Evolutionary conservation across 2,888 invertebrate genomes (phyloP).

Genomic region (Caenorhabditis sp.): DNA sequence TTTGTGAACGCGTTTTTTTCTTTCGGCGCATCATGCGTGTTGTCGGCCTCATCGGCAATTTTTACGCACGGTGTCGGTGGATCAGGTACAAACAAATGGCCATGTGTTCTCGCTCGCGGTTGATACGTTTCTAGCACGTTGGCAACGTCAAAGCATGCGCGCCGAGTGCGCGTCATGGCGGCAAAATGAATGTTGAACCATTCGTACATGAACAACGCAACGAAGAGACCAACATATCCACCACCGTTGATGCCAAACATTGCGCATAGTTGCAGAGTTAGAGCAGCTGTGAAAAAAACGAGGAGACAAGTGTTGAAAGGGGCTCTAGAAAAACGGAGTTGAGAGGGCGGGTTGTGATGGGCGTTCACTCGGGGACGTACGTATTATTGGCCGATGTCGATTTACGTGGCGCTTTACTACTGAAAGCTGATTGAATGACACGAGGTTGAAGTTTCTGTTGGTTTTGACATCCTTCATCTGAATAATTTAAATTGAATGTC

Average conservation of each 20-base stretch:
- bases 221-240: constrained; percentile 16
- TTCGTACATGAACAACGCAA: constrained; percentile 38
- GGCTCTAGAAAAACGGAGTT: constrained; percentile 23
- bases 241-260: constrained; percentile 12
- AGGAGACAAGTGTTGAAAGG: constrained; percentile 35
- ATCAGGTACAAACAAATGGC: constrained; percentile 57
- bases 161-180: constrained; percentile 49
- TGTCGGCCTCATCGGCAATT: constrained; percentile 27
- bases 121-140: constrained; percentile 66
- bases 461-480: too few species aligned
- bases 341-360: too few species aligned
- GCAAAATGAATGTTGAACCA: constrained; percentile 53
- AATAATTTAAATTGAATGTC: too few species aligned
- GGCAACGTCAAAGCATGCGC: constrained; percentile 62
- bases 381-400: not conserved
- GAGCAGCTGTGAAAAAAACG: constrained; percentile 16
- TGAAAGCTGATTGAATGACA: not conserved
- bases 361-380: not conserved
- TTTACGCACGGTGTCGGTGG: constrained; percentile 49
- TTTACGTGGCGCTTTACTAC: not conserved
- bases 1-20: constrained; percentile 48
- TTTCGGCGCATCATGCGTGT: constrained; percentile 35
- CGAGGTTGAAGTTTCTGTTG: too few species aligned
- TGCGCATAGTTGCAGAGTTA: constrained; percentile 9
- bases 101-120: constrained; percentile 59